phyloP scores from a whole-genome alignment of 1,140 invertebrate genomes.

The Venturia canescens region DNA sequence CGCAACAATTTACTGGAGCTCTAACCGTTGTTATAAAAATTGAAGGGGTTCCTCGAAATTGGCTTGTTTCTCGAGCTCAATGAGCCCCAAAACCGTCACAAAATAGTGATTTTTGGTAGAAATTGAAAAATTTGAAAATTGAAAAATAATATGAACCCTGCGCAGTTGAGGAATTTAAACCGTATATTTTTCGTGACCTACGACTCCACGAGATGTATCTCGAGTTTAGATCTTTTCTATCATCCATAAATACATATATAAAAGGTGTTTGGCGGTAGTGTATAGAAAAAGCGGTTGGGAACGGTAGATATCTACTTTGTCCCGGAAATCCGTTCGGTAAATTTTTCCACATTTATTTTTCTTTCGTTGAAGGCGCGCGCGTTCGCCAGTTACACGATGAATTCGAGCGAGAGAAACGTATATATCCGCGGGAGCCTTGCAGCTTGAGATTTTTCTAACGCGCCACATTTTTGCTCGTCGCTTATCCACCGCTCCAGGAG shows the following conservation, averaged over 20 bases:
- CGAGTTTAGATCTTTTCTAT: neutral
- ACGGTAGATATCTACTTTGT: conserved; percentile 11
- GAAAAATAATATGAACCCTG: too few relatives aligned
- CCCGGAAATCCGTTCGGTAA: conserved; percentile 4
- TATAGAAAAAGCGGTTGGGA: neutral
- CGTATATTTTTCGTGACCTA: neutral
- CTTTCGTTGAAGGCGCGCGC: neutral
- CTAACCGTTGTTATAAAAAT: too few relatives aligned
- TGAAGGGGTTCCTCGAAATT: too few relatives aligned
- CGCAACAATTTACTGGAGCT: too few relatives aligned
- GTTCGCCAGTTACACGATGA: neutral
- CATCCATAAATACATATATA: neutral
- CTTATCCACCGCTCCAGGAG: conserved; percentile 33
- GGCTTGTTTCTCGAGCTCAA: too few relatives aligned
- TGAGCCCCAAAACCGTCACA: too few relatives aligned
- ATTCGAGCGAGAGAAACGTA: neutral
- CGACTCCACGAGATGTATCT: neutral
- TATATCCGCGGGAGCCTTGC: neutral
- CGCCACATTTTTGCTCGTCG: conserved; percentile 22
- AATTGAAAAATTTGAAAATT: too few relatives aligned
- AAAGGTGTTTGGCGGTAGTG: neutral
- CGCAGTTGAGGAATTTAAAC: too few relatives aligned
- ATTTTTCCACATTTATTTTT: conserved; percentile 35
- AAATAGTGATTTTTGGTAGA: too few relatives aligned
- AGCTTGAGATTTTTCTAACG: conserved; percentile 25